Evolutionary conservation across 1,140 invertebrate species (phyloP), one percentile per base, ranked within the genome.

Genomic region (Trissolcus basalis): DNA sequence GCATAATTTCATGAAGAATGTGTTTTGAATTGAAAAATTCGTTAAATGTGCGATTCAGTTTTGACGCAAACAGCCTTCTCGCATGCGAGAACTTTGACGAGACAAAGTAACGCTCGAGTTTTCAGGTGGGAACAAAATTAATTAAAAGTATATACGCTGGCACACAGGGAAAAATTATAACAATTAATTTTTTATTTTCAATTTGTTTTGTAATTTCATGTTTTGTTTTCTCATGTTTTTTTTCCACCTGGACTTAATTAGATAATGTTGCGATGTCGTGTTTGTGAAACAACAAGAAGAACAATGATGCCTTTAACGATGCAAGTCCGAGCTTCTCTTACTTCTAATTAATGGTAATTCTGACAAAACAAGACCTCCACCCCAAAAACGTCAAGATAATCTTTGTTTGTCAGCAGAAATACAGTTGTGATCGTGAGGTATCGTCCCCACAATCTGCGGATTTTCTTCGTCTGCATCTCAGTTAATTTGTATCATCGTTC

Each of bases 1-100:
- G 65, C 59, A 70, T 70, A 76, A 76, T 76, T 76, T 76, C 55
- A 65, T 65, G 47, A 63, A 51, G 48, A 63, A 69, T 75, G 48
- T 51, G 72, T 55, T 67, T 63, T 55, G 55, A 71, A 65, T 76
- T 70, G 60, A 69, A 67, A 70, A 64, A 58, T 59, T n/a, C 6
- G 6, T 10, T 43, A 43, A 56, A 54, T 35, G 48, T 50, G 41
- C 8, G 9, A 33, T 7, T 56, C 48, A 56, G 7, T 13, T 44
- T 44, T 44, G 43, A 3, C 4, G 43, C 7, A 13, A 39, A 39
- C 9, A 2, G 3, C 36, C 9, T 39, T n/a, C 36, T 39, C 9
- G 19, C 19, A 27, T 6, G 19, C 19, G 19, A 39, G 2, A 39
- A 39, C 36, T 39, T n/a, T 10, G n/a, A 39, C 2, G 36, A 39